Percentiles rank a stretch among this genome's conserved stretches.
These are phyloP conservation scores for Agrochola macilenta DNA, from an alignment of 2,888 invertebrate genomes.

Conservation along the genomic window DNA sequence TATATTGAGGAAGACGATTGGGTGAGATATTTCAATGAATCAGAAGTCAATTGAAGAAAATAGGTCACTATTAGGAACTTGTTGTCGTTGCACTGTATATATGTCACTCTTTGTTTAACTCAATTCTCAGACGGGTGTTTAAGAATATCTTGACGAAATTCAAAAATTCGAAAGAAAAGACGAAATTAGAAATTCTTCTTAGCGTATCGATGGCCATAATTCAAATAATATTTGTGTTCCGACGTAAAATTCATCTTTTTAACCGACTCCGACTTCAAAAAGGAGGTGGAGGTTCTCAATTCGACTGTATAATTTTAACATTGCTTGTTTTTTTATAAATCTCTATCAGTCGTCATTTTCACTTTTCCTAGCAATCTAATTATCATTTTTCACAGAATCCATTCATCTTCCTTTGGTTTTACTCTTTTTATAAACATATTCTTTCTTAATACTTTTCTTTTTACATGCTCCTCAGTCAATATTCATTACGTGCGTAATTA, in stretches of 20 bases:
- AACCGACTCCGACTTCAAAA: too few species aligned
- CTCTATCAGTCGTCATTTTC: not conserved
- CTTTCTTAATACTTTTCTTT: not conserved
- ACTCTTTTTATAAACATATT: not conserved
- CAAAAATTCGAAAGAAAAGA: too few species aligned
- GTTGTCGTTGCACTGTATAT: not conserved
- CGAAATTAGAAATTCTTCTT: not conserved
- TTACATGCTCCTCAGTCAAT: not conserved
- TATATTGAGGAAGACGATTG: not conserved
- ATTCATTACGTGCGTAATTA: constrained; percentile 8
- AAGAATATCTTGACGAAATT: not conserved
- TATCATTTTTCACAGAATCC: not conserved
- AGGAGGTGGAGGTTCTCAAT: too few species aligned
- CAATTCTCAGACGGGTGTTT: not conserved
- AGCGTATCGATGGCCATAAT: not conserved
- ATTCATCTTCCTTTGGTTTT: not conserved
- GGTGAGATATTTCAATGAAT: not conserved
- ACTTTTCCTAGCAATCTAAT: constrained; percentile 1
- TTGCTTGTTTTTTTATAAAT: not conserved
- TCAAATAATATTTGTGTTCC: not conserved
- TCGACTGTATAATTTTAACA: too few species aligned
- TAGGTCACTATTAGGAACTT: not conserved
- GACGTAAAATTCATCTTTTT: not conserved
- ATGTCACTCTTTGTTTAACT: constrained; percentile 10
- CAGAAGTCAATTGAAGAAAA: constrained; percentile 20